Evolutionary conservation across 2,888 invertebrate species (phyloP), one percentile per base, ranked within the genome.

Genomic region (Scrobipalpa atriplicella): DNA sequence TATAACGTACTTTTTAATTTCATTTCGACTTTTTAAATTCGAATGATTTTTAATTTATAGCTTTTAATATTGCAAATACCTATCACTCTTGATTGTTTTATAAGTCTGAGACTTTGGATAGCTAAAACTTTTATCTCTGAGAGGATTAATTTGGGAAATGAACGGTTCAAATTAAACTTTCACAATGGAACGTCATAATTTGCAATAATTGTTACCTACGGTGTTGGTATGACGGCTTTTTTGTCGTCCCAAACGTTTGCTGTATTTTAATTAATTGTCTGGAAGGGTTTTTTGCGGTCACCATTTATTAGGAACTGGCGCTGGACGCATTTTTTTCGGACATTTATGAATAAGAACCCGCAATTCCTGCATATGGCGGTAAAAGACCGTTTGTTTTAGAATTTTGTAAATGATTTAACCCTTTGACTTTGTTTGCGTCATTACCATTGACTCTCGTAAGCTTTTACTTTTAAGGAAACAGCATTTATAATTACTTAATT

Each of bases 251-350:
- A 16, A 38, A 52, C 56, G 41, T 64, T 64, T 39, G 11, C 19
- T 19, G 39, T 39, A 19, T 61, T 65, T 47, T 51, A 61, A 65
- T 65, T 60, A 65, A 58, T 65, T 58, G 60, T 47, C 18, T 60
- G 65, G 65, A 60, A 65, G 36, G 65, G 65, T 51, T 64, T 43
- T 36, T 41, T 21, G 58, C 11, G 65, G 65, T 58, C 47, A 19
- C 65, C 58, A 47, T 65, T 43, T 41, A 36, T 65, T 58, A 65
- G n/a, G 19, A 19, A 13, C 21, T 52, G 63, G 52, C 38, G 63
- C 38, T 52, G 39, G 39, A 63, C 51, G 38, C 47, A n/a, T 21
- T 56, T 29, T 6, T 56, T 56, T 21, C 9, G n/a, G 29, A 2
- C 7, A 11, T 58, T 36, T 36, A 36, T 38, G n/a, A 29, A 16